Conservation (phyloP, 2,888 invertebrate genomes). For the Meiosimyza decipiens region DNA sequence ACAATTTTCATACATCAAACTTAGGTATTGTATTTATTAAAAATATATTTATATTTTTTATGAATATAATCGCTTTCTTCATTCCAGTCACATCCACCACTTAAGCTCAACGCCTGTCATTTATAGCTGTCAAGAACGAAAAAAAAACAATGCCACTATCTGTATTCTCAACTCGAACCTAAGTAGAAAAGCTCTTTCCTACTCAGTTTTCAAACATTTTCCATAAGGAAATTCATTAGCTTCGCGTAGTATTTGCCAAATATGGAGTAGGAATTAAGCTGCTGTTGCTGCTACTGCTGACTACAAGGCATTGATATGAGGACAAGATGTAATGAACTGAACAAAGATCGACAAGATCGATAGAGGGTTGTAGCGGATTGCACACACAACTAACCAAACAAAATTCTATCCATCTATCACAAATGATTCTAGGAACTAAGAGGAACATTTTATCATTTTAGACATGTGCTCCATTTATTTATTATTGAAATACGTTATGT, state of each 20-base stretch:
- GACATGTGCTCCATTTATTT: constrained; percentile 61
- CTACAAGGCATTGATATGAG: constrained; percentile 3
- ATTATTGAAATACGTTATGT: neutral
- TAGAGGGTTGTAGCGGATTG: neutral
- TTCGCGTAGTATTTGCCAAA: constrained; percentile 21
- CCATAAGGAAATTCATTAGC: constrained; percentile 35
- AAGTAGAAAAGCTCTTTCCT: neutral
- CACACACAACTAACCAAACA: too few relatives aligned
- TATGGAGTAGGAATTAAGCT: constrained; percentile 24
- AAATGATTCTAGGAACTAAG: constrained; percentile 55
- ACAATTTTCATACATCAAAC: too few relatives aligned
- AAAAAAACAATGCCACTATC: constrained; percentile 23
- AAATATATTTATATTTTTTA: too few relatives aligned
- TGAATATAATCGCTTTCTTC: neutral
- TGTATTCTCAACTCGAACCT: neutral
- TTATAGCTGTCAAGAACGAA: constrained; percentile 28
- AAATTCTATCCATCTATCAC: constrained; percentile 26
- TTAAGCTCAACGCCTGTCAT: constrained; percentile 35
- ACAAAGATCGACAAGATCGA: too few relatives aligned
- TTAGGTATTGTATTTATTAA: too few relatives aligned
- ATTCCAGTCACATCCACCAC: constrained; percentile 32
- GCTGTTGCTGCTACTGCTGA: neutral
- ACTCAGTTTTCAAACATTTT: constrained; percentile 21
- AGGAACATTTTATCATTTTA: constrained; percentile 61
- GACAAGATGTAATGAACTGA: too few relatives aligned